phyloP scores from a whole-genome alignment of 2,797 vertebrate genomes.

The Percopsis omiscomaycus region DNA sequence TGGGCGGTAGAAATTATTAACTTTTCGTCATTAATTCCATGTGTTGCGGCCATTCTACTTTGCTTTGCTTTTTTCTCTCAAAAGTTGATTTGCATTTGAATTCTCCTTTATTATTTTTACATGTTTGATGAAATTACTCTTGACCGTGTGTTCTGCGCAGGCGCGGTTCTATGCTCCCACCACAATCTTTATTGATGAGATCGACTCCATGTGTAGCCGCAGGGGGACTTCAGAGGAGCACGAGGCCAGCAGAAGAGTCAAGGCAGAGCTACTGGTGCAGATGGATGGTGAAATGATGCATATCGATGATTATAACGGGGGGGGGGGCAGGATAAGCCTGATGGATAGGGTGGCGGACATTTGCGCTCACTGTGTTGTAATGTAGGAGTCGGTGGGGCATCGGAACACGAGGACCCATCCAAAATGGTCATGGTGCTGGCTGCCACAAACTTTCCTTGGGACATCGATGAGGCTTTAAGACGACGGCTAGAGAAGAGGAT shows the following conservation, averaged over 20 bases:
- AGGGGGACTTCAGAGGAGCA: slow-evolving; percentile 97
- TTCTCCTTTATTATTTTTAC: no score
- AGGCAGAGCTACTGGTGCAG: slow-evolving; percentile 94
- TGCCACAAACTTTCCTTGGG: slow-evolving; percentile 99
- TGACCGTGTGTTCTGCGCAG: slow-evolving; percentile 61
- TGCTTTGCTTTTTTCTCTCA: no score
- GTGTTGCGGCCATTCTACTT: no score
- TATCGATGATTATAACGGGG: neutral
- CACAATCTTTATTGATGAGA: slow-evolving; percentile 98
- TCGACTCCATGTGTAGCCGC: slow-evolving; percentile 97
- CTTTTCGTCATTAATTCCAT: no score
- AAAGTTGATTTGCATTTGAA: no score
- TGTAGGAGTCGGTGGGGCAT: slow-evolving; percentile 91
- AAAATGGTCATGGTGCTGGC: slow-evolving; percentile 99
- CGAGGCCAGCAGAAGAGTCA: slow-evolving; percentile 94
- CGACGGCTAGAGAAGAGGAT: slow-evolving; percentile 96
- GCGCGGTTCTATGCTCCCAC: slow-evolving; percentile 96
- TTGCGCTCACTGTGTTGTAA: neutral
- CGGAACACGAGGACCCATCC: slow-evolving; percentile 94
- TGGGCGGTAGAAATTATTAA: no score
- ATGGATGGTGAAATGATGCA: slow-evolving; percentile 86
- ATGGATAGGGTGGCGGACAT: neutral
- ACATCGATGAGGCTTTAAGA: slow-evolving; percentile 96
- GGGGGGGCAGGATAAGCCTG: neutral
- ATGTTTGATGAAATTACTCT: no score